These are phyloP conservation scores for Poeciliopsis turrubarensis DNA, from an alignment of 2,113 vertebrate genomes.

Conservation along the genomic window DNA sequence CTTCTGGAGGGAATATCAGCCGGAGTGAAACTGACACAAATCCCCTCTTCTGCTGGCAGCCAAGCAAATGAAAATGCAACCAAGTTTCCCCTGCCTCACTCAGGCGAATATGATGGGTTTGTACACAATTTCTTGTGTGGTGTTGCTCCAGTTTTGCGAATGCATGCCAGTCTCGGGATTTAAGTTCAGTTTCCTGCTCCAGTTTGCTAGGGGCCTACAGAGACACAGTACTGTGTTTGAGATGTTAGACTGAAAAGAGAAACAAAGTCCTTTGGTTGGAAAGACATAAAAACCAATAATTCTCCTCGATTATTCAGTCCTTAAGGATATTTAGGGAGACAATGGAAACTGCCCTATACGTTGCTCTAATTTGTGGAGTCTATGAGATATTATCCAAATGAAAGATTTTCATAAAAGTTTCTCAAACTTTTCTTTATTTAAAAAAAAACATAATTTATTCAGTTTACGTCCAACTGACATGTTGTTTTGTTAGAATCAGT, in stretches of 20 bases:
- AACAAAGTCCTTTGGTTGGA: neutral
- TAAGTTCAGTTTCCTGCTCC: conserved; percentile 30
- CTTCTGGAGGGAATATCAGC: conserved; percentile 20
- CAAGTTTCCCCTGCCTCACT: neutral
- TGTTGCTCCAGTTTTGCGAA: conserved; percentile 14
- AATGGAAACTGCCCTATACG: neutral
- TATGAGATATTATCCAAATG: neutral
- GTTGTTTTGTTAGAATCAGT: no score
- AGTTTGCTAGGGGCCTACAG: conserved; percentile 13
- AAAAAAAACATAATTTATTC: neutral
- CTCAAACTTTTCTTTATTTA: neutral
- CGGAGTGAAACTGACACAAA: conserved; percentile 26
- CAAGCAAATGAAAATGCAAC: conserved; percentile 27
- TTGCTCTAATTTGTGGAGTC: neutral
- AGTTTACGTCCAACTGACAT: no score
- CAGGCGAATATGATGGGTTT: conserved; percentile 17
- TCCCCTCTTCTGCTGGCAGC: conserved; percentile 28
- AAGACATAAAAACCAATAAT: conserved; percentile 7
- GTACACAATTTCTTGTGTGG: conserved; percentile 10
- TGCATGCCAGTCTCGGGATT: conserved; percentile 9
- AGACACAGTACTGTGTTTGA: conserved; percentile 31
- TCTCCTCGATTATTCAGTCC: conserved; percentile 21
- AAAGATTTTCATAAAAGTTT: neutral
- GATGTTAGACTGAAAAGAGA: conserved; percentile 16
- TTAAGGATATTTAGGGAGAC: conserved; percentile 16